phyloP scores from a whole-genome alignment of 1,140 invertebrate species.

The Drosophila pseudoobscura region DNA sequence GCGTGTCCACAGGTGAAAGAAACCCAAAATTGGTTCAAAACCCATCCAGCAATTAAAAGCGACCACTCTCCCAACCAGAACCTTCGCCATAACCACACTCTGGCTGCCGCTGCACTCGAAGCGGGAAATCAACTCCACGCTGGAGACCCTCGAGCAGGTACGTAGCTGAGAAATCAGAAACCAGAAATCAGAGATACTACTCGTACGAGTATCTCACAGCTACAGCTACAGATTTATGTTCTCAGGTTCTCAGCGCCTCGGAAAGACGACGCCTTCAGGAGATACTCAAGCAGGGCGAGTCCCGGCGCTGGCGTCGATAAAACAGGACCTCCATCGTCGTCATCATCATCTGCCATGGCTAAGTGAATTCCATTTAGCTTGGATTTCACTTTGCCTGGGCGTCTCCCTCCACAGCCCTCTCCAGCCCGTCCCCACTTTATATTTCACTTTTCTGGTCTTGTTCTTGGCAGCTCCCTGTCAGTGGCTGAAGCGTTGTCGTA shows the following conservation, averaged over 20 bases:
- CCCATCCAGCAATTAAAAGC: no score
- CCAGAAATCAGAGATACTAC: conserved; percentile 1
- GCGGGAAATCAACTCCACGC: conserved; percentile 76
- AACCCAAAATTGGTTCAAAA: no score
- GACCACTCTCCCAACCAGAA: conserved; percentile 26
- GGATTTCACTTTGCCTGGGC: conserved; percentile 56
- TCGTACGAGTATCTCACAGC: neutral
- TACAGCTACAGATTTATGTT: conserved; percentile 17
- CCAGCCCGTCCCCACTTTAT: neutral
- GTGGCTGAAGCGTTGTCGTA: conserved; percentile 49
- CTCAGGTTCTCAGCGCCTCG: conserved; percentile 64
- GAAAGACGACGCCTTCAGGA: conserved; percentile 80
- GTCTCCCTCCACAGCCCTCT: no score
- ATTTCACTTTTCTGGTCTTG: conserved; percentile 21
- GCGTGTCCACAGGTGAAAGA: conserved; percentile 74
- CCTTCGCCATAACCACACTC: conserved; percentile 78
- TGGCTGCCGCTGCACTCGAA: conserved; percentile 80
- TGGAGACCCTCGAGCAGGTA: conserved; percentile 77
- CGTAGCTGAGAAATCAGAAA: conserved; percentile 1
- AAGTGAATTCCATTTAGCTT: conserved; percentile 60
- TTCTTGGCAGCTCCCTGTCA: conserved; percentile 31
- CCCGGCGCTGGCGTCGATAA: conserved; percentile 53
- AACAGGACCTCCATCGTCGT: conserved; percentile 11
- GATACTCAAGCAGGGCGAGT: conserved; percentile 72
- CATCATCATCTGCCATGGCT: conserved; percentile 45